Evolutionary conservation across 2,888 invertebrate genomes (phyloP), one percentile per base, ranked within the genome.

Genomic region (Philopedon plagiatum): DNA sequence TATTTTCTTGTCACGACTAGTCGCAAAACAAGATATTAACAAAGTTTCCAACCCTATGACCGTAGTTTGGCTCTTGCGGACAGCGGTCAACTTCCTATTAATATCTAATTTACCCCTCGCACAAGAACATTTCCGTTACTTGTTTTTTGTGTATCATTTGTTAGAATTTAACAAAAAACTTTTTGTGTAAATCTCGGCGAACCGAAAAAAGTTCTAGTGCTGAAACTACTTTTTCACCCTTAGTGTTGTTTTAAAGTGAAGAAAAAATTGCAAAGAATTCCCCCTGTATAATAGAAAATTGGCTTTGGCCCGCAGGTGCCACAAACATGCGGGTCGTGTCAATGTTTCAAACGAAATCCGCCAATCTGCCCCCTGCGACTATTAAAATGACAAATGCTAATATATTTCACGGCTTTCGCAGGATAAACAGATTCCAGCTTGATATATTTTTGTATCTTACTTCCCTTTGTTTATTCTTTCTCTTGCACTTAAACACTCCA

Each of bases 301-400:
- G 54, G 65, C 34, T 56, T 19, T 44, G 77, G 75, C 80, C 79
- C 82, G 81, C 82, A 82, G 82, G 82, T 81, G 82, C 77, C 63
- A 18, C 56, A 58, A 77, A 77, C 78, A 81, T 81, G 80, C 80
- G 81, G 80, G 81, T 72, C 76, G 71, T 77, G 78, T 79, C 79
- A 78, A 78, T 76, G 76, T 75, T 73, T 80, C 79, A 78, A 78
- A 80, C 82, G 82, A 84, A 84, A 84, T 83, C 83, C 83, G 81
- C 83, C 84, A 82, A 83, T 83, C 84, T 83, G 81, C 82, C 84
- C 83, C 82, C 80, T 78, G 81, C 79, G 83, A 84, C 85, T 85
- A 85, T 85, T 85, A 85, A 85, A 84, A 85, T 85, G 85, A 85
- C 85, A 85, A 85, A 85, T 85, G 84, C 85, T 85, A 85, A 85